Conservation (phyloP, 1,140 invertebrate genomes). For the Ceratina calcarata region DNA sequence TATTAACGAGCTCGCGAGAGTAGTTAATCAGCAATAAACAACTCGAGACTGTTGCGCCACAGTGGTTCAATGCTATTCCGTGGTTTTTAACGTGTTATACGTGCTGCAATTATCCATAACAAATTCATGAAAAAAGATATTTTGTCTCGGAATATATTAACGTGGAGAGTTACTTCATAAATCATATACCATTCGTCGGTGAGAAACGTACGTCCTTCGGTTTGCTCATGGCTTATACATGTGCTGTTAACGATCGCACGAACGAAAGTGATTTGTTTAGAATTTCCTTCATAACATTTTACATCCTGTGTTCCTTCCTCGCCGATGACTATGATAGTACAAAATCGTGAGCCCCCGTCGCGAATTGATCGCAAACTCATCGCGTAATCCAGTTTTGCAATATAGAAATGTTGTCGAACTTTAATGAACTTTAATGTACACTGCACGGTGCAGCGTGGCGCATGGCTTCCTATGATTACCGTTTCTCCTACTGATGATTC, state of each 20-base stretch:
- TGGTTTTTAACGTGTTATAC: conserved; percentile 1
- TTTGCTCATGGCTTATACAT: not conserved
- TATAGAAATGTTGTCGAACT: not conserved
- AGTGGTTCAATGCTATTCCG: conserved; percentile 1
- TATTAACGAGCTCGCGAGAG: conserved; percentile 25
- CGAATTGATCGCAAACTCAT: conserved; percentile 8
- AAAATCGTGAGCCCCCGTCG: not conserved
- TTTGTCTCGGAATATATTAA: not conserved
- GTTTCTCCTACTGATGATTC: conserved; percentile 3
- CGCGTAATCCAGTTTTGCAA: not conserved
- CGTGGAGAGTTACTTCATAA: not conserved
- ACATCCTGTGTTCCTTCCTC: not conserved
- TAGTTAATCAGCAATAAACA: conserved; percentile 3
- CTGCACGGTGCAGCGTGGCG: not conserved
- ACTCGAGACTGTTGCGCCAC: conserved; percentile 24
- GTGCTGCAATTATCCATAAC: conserved; percentile 18
- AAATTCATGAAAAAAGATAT: not conserved
- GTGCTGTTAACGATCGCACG: not conserved
- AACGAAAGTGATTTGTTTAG: not conserved
- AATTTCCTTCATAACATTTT: not conserved
- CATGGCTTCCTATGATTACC: not conserved
- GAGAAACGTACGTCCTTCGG: not conserved
- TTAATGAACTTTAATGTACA: no score
- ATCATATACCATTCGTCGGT: not conserved
- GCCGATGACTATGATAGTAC: no score